Evolutionary conservation across 2,113 vertebrate species (phyloP).

Genomic region (Nothocercus julius): DNA sequence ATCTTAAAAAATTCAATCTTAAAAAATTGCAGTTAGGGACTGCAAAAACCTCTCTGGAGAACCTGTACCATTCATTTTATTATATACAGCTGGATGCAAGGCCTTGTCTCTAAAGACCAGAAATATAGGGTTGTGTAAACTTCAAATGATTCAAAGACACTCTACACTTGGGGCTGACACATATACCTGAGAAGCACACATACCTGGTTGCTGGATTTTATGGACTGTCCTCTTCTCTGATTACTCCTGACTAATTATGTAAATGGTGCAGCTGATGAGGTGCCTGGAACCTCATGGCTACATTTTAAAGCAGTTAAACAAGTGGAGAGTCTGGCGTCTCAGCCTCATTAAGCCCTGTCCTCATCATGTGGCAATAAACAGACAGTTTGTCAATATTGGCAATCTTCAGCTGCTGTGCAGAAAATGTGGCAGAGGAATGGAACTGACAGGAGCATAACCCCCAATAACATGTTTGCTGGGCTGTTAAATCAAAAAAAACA

Average conservation of each 20-base stretch:
- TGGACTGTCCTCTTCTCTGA: too few species aligned
- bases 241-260: neutral
- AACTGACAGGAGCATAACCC: neutral
- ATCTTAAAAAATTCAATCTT: neutral
- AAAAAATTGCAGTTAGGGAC: neutral
- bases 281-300: neutral
- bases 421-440: accelerated
- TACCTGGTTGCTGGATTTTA: neutral
- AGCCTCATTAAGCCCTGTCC: neutral
- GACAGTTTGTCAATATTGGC: neutral
- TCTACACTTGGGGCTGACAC: too few species aligned
- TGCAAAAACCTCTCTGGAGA: too few species aligned
- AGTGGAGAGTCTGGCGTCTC: neutral
- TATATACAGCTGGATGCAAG: neutral
- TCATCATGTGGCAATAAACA: neutral
- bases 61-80: too few species aligned
- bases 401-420: neutral
- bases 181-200: neutral
- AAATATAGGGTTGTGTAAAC: neutral
- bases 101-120: neutral
- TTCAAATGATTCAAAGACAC: neutral
- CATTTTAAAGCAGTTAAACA: neutral
- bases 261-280: neutral
- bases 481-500: neutral
- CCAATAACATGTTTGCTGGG: neutral